phyloP scores from a whole-genome alignment of 37 sponge, comb jelly and placozoan species.

The Lycopodina hypogea region DNA sequence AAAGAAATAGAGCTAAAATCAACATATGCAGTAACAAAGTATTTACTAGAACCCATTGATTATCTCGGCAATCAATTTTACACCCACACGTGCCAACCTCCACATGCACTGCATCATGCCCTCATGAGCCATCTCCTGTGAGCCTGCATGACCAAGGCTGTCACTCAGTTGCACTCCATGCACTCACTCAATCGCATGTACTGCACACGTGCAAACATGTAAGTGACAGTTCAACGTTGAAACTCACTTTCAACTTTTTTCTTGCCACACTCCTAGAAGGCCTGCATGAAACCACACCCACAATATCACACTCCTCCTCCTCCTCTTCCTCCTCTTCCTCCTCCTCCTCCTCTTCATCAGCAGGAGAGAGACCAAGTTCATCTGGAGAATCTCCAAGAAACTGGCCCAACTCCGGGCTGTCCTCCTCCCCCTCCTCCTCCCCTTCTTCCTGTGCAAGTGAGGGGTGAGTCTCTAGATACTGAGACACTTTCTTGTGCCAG shows the following conservation, averaged over 20 bases:
- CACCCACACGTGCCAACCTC: no score
- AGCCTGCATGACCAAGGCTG: no score
- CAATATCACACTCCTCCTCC: not conserved
- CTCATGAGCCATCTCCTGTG: no score
- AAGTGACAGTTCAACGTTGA: no score
- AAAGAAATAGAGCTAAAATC: no score
- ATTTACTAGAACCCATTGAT: no score
- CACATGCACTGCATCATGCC: no score
- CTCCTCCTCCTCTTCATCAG: conserved; percentile 34
- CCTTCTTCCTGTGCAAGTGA: conserved; percentile 3
- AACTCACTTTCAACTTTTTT: conserved; percentile 37
- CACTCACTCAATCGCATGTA: no score
- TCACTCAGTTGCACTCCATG: no score
- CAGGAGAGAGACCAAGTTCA: not conserved
- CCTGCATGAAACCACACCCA: not conserved
- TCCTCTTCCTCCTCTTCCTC: conserved; percentile 22
- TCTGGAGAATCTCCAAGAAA: not conserved
- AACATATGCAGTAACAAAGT: no score
- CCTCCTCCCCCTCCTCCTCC: conserved; percentile 16
- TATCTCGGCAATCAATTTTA: no score
- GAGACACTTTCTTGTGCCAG: conserved; percentile 33
- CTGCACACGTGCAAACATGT: no score
- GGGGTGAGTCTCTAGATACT: conserved; percentile 35
- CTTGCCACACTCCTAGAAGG: not conserved
- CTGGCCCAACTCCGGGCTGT: conserved; percentile 17